Evolutionary conservation across 1,140 invertebrate genomes (phyloP).

Genomic region (Armadillidium nasatum): DNA sequence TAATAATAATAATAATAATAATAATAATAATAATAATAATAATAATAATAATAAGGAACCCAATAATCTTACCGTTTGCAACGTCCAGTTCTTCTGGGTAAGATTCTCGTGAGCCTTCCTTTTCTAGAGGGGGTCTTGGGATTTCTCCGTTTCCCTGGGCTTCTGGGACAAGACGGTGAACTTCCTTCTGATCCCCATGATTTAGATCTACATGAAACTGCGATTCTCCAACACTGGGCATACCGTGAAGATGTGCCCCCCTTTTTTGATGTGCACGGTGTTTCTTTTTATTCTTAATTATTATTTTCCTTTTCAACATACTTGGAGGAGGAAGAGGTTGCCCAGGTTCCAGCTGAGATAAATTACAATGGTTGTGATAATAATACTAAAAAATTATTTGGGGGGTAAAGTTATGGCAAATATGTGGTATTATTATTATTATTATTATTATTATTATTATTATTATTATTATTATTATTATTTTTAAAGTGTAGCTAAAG

Average conservation of each 20-base stretch:
- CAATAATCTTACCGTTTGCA: constrained; percentile 49
- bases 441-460: too few species aligned
- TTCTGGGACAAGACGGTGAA: constrained; percentile 49
- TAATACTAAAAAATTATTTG: too few species aligned
- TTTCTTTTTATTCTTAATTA: constrained; percentile 98
- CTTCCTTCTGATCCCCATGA: constrained; percentile 39
- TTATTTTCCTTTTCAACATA: constrained; percentile 80
- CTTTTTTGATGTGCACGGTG: constrained; percentile 67
- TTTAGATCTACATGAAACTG: constrained; percentile 40
- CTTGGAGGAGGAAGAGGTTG: constrained; percentile 80
- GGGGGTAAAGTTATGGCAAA: too few species aligned
- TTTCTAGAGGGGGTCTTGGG: constrained; percentile 52
- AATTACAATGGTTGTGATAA: too few species aligned
- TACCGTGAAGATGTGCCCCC: constrained; percentile 47
- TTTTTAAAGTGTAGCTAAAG: too few species aligned
- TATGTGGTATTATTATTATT: too few species aligned
- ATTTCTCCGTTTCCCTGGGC: constrained; percentile 45
- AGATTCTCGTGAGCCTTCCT: constrained; percentile 60
- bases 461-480: too few species aligned
- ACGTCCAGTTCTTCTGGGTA: constrained; percentile 54
- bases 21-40: too few species aligned
- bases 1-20: too few species aligned
- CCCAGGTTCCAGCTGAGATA: constrained; percentile 63
- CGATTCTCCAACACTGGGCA: constrained; percentile 26
- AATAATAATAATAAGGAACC: too few species aligned